phyloP scores from a whole-genome alignment of 2,113 vertebrate genomes.

The Tragulus kanchil region DNA sequence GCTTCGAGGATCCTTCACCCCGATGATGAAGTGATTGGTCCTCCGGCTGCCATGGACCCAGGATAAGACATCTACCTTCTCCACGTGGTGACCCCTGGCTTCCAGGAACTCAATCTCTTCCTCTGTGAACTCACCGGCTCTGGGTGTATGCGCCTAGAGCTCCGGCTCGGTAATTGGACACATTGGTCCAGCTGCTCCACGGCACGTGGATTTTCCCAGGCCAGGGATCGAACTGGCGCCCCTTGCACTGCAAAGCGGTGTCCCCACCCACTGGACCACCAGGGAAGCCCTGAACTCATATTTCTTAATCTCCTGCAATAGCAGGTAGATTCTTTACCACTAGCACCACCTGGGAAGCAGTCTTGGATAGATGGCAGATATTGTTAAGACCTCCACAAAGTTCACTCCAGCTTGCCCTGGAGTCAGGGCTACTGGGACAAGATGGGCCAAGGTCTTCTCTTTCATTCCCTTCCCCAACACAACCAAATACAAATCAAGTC shows the following conservation, averaged over 20 bases:
- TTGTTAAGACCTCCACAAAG: background rate
- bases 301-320: background rate
- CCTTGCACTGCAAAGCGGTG: too few relatives aligned
- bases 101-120: slow-evolving; percentile 92
- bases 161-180: too few relatives aligned
- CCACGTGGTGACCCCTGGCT: slow-evolving; percentile 92
- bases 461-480: slow-evolving; percentile 12
- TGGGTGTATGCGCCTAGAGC: too few relatives aligned
- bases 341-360: background rate
- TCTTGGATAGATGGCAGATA: background rate
- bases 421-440: background rate
- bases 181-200: too few relatives aligned
- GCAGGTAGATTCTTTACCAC: background rate
- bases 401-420: background rate
- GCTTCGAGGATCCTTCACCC: slow-evolving; percentile 96
- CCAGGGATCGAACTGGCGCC: too few relatives aligned
- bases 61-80: slow-evolving; percentile 92
- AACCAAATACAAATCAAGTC: slow-evolving; percentile 66
- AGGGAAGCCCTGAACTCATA: background rate
- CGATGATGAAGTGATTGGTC: slow-evolving; percentile 97
- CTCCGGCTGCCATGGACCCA: slow-evolving; percentile 95
- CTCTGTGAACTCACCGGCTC: slow-evolving; percentile 92
- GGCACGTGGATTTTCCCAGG: too few relatives aligned
- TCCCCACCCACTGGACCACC: too few relatives aligned
- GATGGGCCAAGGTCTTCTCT: slow-evolving; percentile 27